Evolutionary conservation across 2,113 vertebrate species (phyloP), one percentile per base, ranked within the genome.

Genomic region (Leptobrachium ailaonicum): DNA sequence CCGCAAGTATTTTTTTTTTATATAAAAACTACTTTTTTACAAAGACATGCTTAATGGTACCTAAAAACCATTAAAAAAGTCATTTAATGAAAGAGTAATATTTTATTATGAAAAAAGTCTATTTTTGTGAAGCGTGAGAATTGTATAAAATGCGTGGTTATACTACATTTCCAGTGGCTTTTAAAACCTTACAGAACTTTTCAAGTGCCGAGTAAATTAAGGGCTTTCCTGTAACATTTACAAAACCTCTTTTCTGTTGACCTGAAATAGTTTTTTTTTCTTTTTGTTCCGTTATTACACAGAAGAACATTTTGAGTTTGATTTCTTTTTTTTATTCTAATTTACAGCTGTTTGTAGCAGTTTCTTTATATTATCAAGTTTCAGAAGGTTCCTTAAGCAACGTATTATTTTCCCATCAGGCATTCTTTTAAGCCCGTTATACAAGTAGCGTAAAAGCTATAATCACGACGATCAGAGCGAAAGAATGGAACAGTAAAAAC

Each of bases 341-440:
- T 68, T 69, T 69, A 45, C 12, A 69, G 8, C 41, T 43, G 42
- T 45, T 45, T 41, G 9, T 44, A 44, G 12, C 40, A 6, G 11
- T 14, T 20, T n/a, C 41, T 58, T 69, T 43, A 69, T 53, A 72
- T 2, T 41, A 13, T 56, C 8, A 68, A n/a, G 45, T 68, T 76
- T 54, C 50, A n/a, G 63, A 7, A 8, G 45, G 2, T 76, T 76
- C 68, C 47, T 68, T 3, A 12, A 13, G 50, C 58, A 32, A 41
- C 32, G 3, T 41, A n/a, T 9, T 20, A 66, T 76, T 76, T 76
- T 76, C 44, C 32, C 62, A 66, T 66, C 74, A 76, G 63, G 45
- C 66, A 53, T 53, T 53, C 44, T 66, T n/a, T 54, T 76, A 53
- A 68, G 2, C 8, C 32, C 11, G 40, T 76, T 76, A 41, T 66